Percentiles rank a stretch among this genome's conserved stretches.
These are phyloP conservation scores for Xenopus petersii DNA, from an alignment of 2,797 vertebrate genomes.

Conservation along the genomic window DNA sequence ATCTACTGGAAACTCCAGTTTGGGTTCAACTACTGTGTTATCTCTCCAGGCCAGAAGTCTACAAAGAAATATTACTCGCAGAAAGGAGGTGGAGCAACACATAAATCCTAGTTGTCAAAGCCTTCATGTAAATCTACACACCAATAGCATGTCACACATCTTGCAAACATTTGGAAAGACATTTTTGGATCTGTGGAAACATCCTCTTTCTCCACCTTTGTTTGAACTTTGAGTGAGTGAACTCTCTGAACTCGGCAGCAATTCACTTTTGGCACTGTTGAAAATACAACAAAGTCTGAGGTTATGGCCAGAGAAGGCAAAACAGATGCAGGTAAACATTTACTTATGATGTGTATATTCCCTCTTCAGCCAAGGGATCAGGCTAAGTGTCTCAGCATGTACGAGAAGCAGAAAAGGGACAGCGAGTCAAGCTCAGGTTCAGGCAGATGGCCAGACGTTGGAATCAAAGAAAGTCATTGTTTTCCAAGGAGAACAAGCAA, in stretches of 20 bases:
- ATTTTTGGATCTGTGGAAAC: no score
- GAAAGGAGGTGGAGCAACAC: no score
- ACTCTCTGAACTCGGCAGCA: slow-evolving; percentile 3
- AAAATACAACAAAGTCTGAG: slow-evolving; percentile 19
- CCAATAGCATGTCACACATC: no score
- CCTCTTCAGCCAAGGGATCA: slow-evolving; percentile 16
- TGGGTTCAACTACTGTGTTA: no score
- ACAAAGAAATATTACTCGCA: no score
- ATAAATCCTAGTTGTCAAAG: no score
- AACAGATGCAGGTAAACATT: slow-evolving; percentile 33
- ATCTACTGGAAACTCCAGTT: no score
- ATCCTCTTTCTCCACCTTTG: not conserved
- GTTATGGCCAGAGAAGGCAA: slow-evolving; percentile 13
- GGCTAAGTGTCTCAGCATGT: slow-evolving; percentile 16
- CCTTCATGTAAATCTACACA: no score
- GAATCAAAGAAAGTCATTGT: slow-evolving; percentile 29
- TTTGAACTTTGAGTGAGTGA: not conserved
- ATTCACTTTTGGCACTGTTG: slow-evolving; percentile 1
- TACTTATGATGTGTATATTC: slow-evolving; percentile 4
- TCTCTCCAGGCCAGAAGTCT: no score
- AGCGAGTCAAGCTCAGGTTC: not conserved
- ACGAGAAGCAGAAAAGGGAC: slow-evolving; percentile 14
- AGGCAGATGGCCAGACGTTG: slow-evolving; percentile 12
- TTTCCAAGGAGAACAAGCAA: not conserved
- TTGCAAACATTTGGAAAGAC: no score